Base-by-base conservation (phyloP, 2,113 vertebrate genomes). In the Oreochromis tanganicae region DNA sequence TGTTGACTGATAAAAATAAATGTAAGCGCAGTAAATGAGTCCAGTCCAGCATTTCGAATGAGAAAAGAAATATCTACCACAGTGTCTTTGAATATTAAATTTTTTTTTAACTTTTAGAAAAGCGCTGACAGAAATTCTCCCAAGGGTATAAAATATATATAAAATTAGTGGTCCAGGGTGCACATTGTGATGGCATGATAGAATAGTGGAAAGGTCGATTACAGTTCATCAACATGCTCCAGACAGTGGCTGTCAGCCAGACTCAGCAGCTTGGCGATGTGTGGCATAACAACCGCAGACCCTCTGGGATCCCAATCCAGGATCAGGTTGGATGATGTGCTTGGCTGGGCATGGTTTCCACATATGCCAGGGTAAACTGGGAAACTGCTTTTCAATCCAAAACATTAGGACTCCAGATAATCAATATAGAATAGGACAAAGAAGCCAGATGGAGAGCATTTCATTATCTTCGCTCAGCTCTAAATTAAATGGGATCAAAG, bases 261-360 rank as follows among this genome's bases (percentile, higher is more conserved):
- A 89, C 86, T 75, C 41, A 59, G 91, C 91, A 93, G 90, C 91
- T 90, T 90, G 90, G 88, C 55, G 59, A 83, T 83, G 59, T 89
- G 88, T 87, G 80, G 85, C 89, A 34, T 85, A 91, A 93, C 91
- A 93, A 91, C 82, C 82, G 9, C 19, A 12, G 82, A 82, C 89
- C 92, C 92, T 85, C 61, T 73, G 90, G 93, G 93, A 93, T 89
- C 83, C 85, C 66, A 54, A 82, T 93, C 85, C 93, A 92, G 92
- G 88, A 91, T 93, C 90, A 89, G 94, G 93, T 92, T 88, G 89
- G 90, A 95, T 94, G 94, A 95, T 92, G 88, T 90, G 94, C 95
- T 95, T 83, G 89, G 92, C 88, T 85, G 88, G 87, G 92, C 92
- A 48, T 93, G 91, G 81, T 82, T 90, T 93, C 82, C 87, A 88